Evolutionary conservation across 2,797 vertebrate species (phyloP).

Genomic region (Alectoris magna): DNA sequence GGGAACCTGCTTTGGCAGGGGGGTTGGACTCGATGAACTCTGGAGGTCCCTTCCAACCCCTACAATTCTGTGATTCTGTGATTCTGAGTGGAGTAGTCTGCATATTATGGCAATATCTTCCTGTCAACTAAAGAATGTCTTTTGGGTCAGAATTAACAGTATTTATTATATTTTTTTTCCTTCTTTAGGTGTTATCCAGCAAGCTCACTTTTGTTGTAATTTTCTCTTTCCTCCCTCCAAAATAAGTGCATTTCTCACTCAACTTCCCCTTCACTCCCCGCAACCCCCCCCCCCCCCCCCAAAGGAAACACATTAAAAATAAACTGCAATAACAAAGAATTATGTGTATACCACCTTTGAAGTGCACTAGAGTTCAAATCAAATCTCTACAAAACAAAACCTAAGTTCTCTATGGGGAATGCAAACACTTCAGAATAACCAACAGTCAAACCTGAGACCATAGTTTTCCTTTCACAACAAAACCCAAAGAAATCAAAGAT

Average conservation of each 20-base stretch:
- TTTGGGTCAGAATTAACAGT: background rate
- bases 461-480: background rate
- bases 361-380: background rate
- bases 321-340: background rate
- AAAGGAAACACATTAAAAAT: background rate
- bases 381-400: background rate
- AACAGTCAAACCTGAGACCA: background rate
- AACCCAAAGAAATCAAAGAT: background rate
- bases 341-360: background rate
- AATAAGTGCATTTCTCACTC: background rate
- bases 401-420: background rate
- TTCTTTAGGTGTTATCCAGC: background rate
- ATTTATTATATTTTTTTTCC: background rate
- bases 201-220: background rate
- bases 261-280: accelerated
- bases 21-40: too few species aligned
- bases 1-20: too few species aligned
- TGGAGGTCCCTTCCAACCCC: too few species aligned
- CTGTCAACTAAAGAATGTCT: background rate
- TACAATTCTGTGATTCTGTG: too few species aligned
- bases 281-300: accelerated
- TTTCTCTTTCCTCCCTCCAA: background rate
- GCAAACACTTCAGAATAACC: background rate
- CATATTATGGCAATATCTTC: background rate
- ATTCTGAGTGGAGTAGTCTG: background rate